Base-by-base conservation (phyloP, 2,113 vertebrate genomes). In the Pseudorasbora parva region DNA sequence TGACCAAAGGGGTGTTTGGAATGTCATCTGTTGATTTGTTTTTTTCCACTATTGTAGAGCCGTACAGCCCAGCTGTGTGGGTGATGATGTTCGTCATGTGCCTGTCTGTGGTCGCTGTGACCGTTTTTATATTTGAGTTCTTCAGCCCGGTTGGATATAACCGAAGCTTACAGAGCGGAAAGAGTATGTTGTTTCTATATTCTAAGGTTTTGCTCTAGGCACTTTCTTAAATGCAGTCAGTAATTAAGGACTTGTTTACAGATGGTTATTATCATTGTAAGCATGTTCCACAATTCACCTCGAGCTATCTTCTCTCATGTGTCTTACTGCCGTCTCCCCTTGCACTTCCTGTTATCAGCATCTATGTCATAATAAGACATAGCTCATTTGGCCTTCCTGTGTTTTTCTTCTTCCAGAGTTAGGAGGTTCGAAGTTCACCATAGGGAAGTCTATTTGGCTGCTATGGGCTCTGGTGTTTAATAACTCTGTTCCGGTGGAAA, bases 1-100 rank as follows among this genome's bases (percentile, higher is more conserved):
- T 4, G 45, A 47, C 45, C 45, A 2, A 54, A 21, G 51, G 37
- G 37, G 37, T 19, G 27, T 66, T 64, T 37, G 33, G 17, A 37
- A 37, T 37, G 17, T 0, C 64, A 68, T 68, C 8, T 9, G 41
- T 69, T 69, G 8, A 69, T n/a, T 41, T 8, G 17, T 41, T 25
- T 43, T 41, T n/a, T 30, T 37, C 45, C 81, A 25, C 60, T 10
- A 14, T 81, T 79, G 1, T 91, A 98, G 97, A 98, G 89, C 97
- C 96, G 41, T 98, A 98, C 92, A 98, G 97, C 90, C 97, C 97
- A 0, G 97, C 97, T 1, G 96, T 97, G 85, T 98, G 96, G 97
- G 96, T 98, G 91, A 98, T 98, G 97, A 98, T 98, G 97, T 98
- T 98, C 49, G 97, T 98, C 85, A 97, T 98, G 97, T 98, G 97